Evolutionary conservation across 2,113 vertebrate genomes (phyloP), one percentile per base, ranked within the genome.

Genomic region (Gopherus flavomarginatus): DNA sequence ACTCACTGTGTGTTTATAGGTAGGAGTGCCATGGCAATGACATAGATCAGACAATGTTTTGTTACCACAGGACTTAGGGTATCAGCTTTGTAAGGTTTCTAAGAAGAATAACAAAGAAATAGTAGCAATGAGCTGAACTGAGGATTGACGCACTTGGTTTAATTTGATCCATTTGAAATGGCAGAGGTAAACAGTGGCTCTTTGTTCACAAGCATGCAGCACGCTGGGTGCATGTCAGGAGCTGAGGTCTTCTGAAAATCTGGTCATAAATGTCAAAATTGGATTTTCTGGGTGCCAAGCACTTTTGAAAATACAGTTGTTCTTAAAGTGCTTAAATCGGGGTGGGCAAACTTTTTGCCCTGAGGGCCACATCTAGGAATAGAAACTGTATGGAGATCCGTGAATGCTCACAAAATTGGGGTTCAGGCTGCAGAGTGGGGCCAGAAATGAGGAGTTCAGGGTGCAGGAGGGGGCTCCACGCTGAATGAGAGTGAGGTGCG

Each of bases 21-120:
- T 35, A 5, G 80, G 24, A 0, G 1, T n/a, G 78, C 44, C 0
- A 3, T 65, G 54, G 6, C 47, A 1, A n/a, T 16, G 29, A 80
- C 53, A 31, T 14, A 50, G 27, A 56, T 6, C 42, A 47, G 5
- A 6, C 0, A 0, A 50, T 59, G 75, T 31, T 81, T 85, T 90
- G 65, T 49, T 85, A 77, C 21, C 53, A 8, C n/a, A 54, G 82
- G 6, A 56, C 79, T 69, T 72, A 75, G 86, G 21, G 75, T 83
- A 42, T 3, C 35, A 53, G 1, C 26, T 79, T 19, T 54, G 29
- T 79, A 89, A 13, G 0, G 1, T 27, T 87, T 65, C 62, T 75
- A 52, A 29, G 6, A 3, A 42, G 29, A 49, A 4, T 31, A 7
- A 38, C 0, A 53, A 16, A 16, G 81, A 13, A 84, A 62, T 27